These are phyloP conservation scores for Sebastiscus tertius DNA, from an alignment of 2,797 vertebrate species.

Conservation along the genomic window DNA sequence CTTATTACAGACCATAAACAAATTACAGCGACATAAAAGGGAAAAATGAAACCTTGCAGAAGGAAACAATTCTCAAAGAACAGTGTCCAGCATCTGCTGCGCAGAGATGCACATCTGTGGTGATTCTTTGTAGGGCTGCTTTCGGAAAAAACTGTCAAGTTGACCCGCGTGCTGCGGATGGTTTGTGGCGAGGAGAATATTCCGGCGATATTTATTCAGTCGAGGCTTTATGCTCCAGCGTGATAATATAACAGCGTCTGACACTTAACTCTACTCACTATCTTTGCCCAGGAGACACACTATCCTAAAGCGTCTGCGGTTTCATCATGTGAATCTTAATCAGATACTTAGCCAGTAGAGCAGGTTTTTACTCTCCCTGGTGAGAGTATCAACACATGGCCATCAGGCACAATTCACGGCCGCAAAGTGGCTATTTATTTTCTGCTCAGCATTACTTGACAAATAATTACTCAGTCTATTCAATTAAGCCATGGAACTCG, in stretches of 20 bases:
- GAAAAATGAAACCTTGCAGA: slow-evolving; percentile 68
- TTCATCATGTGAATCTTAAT: slow-evolving; percentile 82
- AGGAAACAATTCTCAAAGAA: slow-evolving; percentile 66
- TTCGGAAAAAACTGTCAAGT: slow-evolving; percentile 41
- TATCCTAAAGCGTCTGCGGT: slow-evolving; percentile 75
- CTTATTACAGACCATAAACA: slow-evolving; percentile 77
- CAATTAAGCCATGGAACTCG: slow-evolving; percentile 72
- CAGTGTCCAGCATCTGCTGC: slow-evolving; percentile 66
- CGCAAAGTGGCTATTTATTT: slow-evolving; percentile 82
- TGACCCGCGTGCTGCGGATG: slow-evolving; percentile 47
- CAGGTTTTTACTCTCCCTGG: slow-evolving; percentile 76
- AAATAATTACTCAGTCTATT: slow-evolving; percentile 83
- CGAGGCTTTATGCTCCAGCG: slow-evolving; percentile 58
- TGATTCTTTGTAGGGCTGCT: slow-evolving; percentile 31
- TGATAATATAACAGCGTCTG: slow-evolving; percentile 75
- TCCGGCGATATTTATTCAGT: slow-evolving; percentile 65
- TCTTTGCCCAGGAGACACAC: slow-evolving; percentile 79
- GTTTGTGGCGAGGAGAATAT: slow-evolving; percentile 47
- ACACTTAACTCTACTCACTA: slow-evolving; percentile 79
- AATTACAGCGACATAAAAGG: slow-evolving; percentile 70
- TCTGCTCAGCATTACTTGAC: slow-evolving; percentile 78
- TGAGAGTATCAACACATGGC: slow-evolving; percentile 82
- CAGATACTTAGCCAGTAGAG: slow-evolving; percentile 79
- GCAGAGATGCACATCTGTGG: slow-evolving; percentile 66
- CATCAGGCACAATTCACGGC: slow-evolving; percentile 80